Conservation (phyloP, 2,888 invertebrate species). For the Brenthis ino region DNA sequence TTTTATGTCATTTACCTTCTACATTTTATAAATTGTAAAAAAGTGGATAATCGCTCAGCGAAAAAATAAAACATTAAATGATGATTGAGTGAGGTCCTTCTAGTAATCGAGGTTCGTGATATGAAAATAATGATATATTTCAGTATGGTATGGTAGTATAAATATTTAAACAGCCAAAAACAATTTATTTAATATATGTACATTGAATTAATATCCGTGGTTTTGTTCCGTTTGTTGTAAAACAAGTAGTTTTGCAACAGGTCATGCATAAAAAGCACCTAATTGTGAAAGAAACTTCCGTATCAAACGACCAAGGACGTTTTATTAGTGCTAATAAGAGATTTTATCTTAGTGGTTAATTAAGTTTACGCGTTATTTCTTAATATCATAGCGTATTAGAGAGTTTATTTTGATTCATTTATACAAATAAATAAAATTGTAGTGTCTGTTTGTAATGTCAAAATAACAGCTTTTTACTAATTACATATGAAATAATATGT, state of each 20-base stretch:
- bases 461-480: too few species aligned
- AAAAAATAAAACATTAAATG: neutral
- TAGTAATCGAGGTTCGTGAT: neutral
- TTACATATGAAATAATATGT: too few species aligned
- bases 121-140: slow-evolving; percentile 8
- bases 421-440: too few species aligned
- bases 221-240: neutral
- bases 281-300: slow-evolving; percentile 28
- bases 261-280: slow-evolving; percentile 24
- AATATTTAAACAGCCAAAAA: neutral
- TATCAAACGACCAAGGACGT: slow-evolving; percentile 27
- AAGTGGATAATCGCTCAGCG: too few species aligned
- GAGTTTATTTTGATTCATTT: too few species aligned
- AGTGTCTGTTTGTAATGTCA: too few species aligned
- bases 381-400: too few species aligned
- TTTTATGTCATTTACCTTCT: neutral
- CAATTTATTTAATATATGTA: neutral
- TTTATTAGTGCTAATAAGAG: neutral
- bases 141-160: neutral
- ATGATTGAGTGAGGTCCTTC: neutral
- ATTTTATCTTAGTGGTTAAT: neutral
- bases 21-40: too few species aligned
- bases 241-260: slow-evolving; percentile 18
- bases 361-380: neutral
- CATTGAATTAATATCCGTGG: neutral